These are phyloP conservation scores for Drosophila ezoana DNA, from an alignment of 2,888 invertebrate species.

Conservation along the genomic window DNA sequence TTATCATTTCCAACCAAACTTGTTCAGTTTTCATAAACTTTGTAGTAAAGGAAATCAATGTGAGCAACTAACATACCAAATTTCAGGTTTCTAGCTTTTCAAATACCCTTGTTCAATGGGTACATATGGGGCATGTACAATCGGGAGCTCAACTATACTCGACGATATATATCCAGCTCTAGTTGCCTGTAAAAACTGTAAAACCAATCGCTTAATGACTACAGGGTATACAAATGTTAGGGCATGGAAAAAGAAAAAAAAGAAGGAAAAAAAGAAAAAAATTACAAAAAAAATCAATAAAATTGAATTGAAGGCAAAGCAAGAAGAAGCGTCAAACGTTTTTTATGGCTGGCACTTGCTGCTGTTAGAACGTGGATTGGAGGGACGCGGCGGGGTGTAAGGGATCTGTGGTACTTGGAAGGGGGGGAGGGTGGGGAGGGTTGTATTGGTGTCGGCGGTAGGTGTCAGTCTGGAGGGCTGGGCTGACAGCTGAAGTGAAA, in stretches of 20 bases:
- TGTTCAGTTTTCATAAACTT: too few species aligned
- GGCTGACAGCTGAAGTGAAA: conserved; percentile 43
- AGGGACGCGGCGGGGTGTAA: neutral
- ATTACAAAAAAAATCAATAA: conserved; percentile 74
- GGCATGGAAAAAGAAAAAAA: conserved; percentile 6
- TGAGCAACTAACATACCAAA: too few species aligned
- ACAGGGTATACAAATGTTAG: conserved; percentile 43
- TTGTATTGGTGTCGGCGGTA: neutral
- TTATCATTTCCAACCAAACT: too few species aligned
- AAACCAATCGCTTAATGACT: neutral
- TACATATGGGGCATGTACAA: too few species aligned
- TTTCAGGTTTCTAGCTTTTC: too few species aligned
- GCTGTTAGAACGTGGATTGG: neutral
- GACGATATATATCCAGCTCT: too few species aligned
- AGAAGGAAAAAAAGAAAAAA: conserved; percentile 51
- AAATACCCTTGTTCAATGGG: too few species aligned
- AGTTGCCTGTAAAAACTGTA: too few species aligned
- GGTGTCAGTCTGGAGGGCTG: neutral
- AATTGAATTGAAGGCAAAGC: conserved; percentile 69
- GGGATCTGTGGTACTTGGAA: neutral
- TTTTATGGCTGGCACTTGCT: conserved; percentile 67
- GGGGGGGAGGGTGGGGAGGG: too few species aligned
- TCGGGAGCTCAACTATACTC: too few species aligned
- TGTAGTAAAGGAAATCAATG: too few species aligned
- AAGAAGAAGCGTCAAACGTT: conserved; percentile 55